Percentiles rank a stretch among this genome's conserved stretches.
phyloP scores from a whole-genome alignment of 2,797 vertebrate genomes.

The Petrocephalus schoutedeni region DNA sequence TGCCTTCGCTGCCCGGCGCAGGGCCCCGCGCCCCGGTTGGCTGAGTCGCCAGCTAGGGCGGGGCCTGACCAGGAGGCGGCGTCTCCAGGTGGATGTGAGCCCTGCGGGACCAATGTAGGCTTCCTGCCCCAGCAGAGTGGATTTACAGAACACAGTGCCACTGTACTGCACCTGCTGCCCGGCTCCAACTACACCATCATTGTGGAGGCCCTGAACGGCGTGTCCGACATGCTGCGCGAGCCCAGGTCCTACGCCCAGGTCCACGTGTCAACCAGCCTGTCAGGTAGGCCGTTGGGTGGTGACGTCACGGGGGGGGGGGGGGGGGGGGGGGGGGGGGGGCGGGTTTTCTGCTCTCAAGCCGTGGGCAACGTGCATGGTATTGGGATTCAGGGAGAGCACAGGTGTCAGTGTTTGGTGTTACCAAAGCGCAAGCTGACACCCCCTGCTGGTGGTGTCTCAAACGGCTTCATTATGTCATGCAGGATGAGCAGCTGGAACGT shows the following conservation, averaged over 20 bases:
- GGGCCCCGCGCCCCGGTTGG: background rate
- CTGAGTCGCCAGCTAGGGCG: background rate
- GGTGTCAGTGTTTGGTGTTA: background rate
- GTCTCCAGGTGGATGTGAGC: slow-evolving; percentile 60
- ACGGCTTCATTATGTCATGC: background rate
- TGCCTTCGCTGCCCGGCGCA: slow-evolving; percentile 65
- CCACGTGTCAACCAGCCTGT: slow-evolving; percentile 73
- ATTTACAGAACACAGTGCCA: slow-evolving; percentile 74
- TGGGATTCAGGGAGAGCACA: background rate
- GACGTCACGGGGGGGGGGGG: background rate
- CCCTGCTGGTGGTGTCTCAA: background rate
- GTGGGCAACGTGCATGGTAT: background rate
- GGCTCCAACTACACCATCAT: slow-evolving; percentile 84
- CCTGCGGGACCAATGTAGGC: slow-evolving; percentile 73
- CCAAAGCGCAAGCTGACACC: background rate
- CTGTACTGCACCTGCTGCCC: slow-evolving; percentile 80
- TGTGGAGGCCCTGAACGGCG: slow-evolving; percentile 79
- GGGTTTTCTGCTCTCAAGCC: background rate
- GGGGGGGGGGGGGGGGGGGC: background rate
- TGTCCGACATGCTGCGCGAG: slow-evolving; percentile 70
- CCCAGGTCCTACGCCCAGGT: slow-evolving; percentile 75
- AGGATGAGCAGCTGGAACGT: background rate
- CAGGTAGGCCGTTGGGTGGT: slow-evolving; percentile 58
- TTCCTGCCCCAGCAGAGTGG: slow-evolving; percentile 85
- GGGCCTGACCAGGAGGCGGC: slow-evolving; percentile 2